These are phyloP conservation scores for Sericinus montela DNA, from an alignment of 2,888 invertebrate genomes.

Conservation along the genomic window DNA sequence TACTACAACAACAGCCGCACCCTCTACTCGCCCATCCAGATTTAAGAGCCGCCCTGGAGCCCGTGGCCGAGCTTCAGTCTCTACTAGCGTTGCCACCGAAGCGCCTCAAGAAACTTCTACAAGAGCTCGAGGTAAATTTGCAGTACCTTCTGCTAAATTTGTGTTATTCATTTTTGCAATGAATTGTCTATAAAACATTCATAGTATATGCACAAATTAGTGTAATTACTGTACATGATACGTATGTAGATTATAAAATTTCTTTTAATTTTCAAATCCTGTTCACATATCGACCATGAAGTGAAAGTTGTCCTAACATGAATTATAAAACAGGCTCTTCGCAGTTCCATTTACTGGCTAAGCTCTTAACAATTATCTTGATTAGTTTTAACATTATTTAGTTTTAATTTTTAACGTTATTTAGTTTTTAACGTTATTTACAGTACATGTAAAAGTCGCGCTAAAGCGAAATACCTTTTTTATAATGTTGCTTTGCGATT, in stretches of 20 bases:
- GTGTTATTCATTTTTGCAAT: too few relatives aligned
- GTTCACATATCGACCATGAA: constrained; percentile 14
- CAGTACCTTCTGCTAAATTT: not conserved
- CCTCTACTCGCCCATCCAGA: constrained; percentile 64
- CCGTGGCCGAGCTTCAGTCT: constrained; percentile 57
- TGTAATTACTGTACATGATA: not conserved
- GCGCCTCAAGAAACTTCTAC: constrained; percentile 66
- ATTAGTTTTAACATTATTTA: constrained; percentile 18
- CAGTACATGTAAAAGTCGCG: constrained; percentile 28
- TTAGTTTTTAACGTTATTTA: too few relatives aligned
- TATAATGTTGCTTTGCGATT: constrained; percentile 51
- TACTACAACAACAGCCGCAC: constrained; percentile 60
- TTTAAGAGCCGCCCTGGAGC: constrained; percentile 67
- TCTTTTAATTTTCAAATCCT: constrained; percentile 17
- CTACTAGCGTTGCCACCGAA: constrained; percentile 65
- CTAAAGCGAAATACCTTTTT: constrained; percentile 43
- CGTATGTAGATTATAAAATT: constrained; percentile 9
- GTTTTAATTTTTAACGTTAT: too few relatives aligned
- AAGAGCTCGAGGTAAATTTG: constrained; percentile 66
- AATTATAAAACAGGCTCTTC: constrained; percentile 20
- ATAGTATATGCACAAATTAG: too few relatives aligned
- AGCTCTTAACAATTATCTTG: constrained; percentile 18
- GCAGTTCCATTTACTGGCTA: constrained; percentile 18
- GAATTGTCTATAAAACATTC: too few relatives aligned
- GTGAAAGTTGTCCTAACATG: constrained; percentile 21